phyloP scores from a whole-genome alignment of 2,888 invertebrate genomes.

The Polydesmus complanatus region DNA sequence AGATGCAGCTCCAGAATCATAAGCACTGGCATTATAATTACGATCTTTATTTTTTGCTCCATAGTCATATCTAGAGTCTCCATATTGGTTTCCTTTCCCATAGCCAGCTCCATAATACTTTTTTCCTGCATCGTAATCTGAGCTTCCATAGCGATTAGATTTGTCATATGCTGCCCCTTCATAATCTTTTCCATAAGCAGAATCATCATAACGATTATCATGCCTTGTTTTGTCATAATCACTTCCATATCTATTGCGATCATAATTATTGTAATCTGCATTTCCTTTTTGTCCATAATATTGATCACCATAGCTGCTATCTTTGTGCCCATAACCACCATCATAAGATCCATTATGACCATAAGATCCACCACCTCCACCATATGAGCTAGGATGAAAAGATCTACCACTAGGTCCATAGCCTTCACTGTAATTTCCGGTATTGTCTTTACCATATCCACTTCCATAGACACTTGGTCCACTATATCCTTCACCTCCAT shows the following conservation, averaged over 20 bases:
- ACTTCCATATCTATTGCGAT: not conserved
- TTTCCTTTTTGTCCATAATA: not conserved
- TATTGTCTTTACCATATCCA: not conserved
- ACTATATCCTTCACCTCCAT: not conserved
- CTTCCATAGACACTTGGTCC: not conserved
- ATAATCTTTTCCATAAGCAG: not conserved
- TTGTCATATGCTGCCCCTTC: not conserved
- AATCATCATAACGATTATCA: not conserved
- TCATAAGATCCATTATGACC: not conserved
- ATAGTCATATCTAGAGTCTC: not conserved
- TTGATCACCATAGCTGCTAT: not conserved
- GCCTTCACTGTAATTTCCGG: not conserved
- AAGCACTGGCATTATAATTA: not conserved
- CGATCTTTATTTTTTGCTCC: not conserved
- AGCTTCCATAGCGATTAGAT: not conserved
- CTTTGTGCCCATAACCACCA: not conserved
- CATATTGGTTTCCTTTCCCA: slow-evolving; percentile 1
- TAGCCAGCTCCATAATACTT: not conserved
- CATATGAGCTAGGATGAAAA: not conserved
- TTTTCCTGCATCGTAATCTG: not conserved
- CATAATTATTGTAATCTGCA: not conserved
- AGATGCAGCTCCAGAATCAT: not conserved
- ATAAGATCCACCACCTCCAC: not conserved
- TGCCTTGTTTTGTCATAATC: slow-evolving; percentile 9
- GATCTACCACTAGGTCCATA: not conserved